Evolutionary conservation across 1,140 invertebrate species (phyloP).

Genomic region (Tigriopus japonicus): DNA sequence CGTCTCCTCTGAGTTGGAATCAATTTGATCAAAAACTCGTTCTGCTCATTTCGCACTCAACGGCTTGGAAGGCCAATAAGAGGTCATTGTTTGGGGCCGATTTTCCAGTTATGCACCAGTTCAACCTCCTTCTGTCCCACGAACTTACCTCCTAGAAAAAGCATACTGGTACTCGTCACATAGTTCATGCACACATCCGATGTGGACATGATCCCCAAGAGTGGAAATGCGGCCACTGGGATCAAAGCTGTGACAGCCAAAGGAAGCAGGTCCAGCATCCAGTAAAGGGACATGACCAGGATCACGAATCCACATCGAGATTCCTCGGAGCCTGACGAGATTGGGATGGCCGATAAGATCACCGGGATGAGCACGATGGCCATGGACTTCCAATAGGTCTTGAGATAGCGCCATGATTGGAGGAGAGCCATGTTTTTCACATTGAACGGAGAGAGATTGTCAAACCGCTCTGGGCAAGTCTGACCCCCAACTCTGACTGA

Average conservation of each 20-base stretch:
- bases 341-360: conserved; percentile 16
- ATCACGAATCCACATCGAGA: conserved; percentile 50
- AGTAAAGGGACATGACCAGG: conserved; percentile 59
- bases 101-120: too few relatives aligned
- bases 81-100: too few relatives aligned
- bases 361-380: neutral
- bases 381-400: neutral
- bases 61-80: too few relatives aligned
- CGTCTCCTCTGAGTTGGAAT: too few relatives aligned
- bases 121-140: neutral
- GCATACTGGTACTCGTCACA: conserved; percentile 66
- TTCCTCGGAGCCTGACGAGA: conserved; percentile 21
- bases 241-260: conserved; percentile 59
- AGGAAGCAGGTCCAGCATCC: conserved; percentile 64
- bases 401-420: neutral
- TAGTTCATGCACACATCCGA: conserved; percentile 43
- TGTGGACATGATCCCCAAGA: conserved; percentile 31
- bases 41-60: too few relatives aligned
- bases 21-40: too few relatives aligned
- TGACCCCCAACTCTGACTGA: too few relatives aligned
- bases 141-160: conserved; percentile 38
- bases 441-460: neutral
- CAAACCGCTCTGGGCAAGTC: neutral
- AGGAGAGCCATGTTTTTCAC: neutral
- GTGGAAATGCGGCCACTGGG: conserved; percentile 58